These are phyloP conservation scores for Disparrhopalites patrizii DNA, from an alignment of 2,888 invertebrate genomes.

Conservation along the genomic window DNA sequence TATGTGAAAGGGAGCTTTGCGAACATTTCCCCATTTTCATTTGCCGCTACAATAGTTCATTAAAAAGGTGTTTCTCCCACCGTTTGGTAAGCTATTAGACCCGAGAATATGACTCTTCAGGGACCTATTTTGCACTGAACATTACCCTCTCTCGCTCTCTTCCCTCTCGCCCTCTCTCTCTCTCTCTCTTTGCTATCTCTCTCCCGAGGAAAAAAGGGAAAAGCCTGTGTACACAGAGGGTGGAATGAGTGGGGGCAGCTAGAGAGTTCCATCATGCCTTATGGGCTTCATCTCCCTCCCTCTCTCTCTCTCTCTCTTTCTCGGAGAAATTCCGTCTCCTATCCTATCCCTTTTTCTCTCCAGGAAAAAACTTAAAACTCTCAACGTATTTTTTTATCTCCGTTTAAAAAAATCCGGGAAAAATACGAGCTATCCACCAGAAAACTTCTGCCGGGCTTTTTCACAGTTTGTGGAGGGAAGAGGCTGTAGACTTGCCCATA, in stretches of 20 bases:
- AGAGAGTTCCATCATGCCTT: too few species aligned
- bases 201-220: not conserved
- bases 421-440: too few species aligned
- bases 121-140: slow-evolving; percentile 53
- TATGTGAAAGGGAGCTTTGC: slow-evolving; percentile 38
- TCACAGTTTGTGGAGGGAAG: too few species aligned
- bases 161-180: slow-evolving; percentile 19
- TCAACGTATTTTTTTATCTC: not conserved
- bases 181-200: slow-evolving; percentile 8
- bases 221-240: not conserved
- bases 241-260: not conserved
- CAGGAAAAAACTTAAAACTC: not conserved
- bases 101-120: slow-evolving; percentile 57
- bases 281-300: slow-evolving; percentile 20
- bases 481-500: too few species aligned
- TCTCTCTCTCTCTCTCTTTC: slow-evolving; percentile 16
- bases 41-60: slow-evolving; percentile 62
- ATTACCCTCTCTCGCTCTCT: slow-evolving; percentile 34
- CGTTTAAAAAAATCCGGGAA: not conserved
- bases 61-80: slow-evolving; percentile 70
- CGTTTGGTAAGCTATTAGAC: slow-evolving; percentile 67
- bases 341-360: not conserved
- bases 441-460: too few species aligned
- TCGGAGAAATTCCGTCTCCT: too few species aligned
- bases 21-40: slow-evolving; percentile 53